Percentiles rank a stretch among this genome's conserved stretches.
Evolutionary conservation across 1,140 invertebrate species (phyloP).

Genomic region (Lethocerus indicus): DNA sequence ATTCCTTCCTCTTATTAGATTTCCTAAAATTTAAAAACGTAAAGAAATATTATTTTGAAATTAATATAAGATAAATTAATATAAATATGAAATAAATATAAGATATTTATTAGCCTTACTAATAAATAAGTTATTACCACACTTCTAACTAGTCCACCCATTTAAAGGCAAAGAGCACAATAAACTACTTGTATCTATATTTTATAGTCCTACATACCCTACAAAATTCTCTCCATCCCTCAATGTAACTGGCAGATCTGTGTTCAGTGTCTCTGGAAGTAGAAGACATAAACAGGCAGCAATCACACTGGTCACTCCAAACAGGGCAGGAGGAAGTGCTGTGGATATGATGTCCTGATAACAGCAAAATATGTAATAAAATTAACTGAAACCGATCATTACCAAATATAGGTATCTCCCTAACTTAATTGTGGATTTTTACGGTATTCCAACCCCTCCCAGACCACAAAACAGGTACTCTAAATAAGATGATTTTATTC

Average conservation of each 20-base stretch:
- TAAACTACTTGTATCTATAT: no score
- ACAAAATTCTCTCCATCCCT: constrained; percentile 19
- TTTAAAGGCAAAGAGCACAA: no score
- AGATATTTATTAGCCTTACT: no score
- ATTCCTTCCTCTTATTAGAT: no score
- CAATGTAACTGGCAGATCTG: constrained; percentile 18
- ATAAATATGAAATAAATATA: no score
- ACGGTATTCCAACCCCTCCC: background rate
- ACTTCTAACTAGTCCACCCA: no score
- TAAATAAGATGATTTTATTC: background rate
- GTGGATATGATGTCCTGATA: background rate
- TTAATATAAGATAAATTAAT: no score
- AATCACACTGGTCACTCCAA: constrained; percentile 17
- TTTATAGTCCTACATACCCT: constrained; percentile 16
- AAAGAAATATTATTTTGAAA: no score
- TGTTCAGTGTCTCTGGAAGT: constrained; percentile 20
- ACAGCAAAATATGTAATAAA: background rate
- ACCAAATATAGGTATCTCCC: background rate
- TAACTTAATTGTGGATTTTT: background rate
- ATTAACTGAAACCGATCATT: background rate
- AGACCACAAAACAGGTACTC: background rate
- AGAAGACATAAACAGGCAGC: constrained; percentile 13
- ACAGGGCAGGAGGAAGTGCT: constrained; percentile 15
- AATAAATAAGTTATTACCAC: no score
- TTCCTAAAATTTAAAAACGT: no score